Percentiles rank a stretch among this genome's conserved stretches.
Evolutionary conservation across 2,888 invertebrate species (phyloP).

Genomic region (Mystacides longicornis): DNA sequence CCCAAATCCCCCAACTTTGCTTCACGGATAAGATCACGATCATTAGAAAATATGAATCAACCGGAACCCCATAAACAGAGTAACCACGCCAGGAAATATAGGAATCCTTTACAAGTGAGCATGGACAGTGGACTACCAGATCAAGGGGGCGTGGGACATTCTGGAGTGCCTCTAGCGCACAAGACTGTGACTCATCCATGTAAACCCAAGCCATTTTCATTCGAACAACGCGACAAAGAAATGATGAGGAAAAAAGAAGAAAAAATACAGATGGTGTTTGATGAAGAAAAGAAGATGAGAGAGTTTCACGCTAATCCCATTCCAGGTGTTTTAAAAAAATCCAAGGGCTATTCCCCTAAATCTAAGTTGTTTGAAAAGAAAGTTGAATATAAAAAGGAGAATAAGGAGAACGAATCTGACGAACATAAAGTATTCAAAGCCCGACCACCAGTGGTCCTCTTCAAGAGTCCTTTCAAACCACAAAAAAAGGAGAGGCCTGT

Average conservation of each 20-base stretch:
- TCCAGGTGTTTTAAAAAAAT: conserved; percentile 46
- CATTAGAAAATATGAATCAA: conserved; percentile 15
- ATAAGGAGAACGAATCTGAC: conserved; percentile 36
- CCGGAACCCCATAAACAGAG: background rate
- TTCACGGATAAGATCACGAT: conserved; percentile 16
- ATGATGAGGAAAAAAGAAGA: conserved; percentile 52
- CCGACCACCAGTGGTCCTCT: conserved; percentile 51
- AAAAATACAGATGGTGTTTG: conserved; percentile 50
- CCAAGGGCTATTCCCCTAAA: conserved; percentile 32
- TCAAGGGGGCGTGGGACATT: conserved; percentile 13
- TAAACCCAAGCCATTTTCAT: conserved; percentile 54
- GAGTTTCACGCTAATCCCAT: conserved; percentile 66
- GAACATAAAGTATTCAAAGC: conserved; percentile 51
- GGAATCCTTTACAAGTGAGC: conserved; percentile 15
- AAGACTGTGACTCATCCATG: conserved; percentile 20
- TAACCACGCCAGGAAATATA: background rate
- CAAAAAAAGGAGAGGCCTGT: conserved; percentile 41
- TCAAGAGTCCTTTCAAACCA: conserved; percentile 59
- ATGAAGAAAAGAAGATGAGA: conserved; percentile 52
- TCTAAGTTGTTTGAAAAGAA: conserved; percentile 36
- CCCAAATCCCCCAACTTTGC: conserved; percentile 37
- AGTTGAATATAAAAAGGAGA: conserved; percentile 26
- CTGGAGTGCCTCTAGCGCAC: conserved; percentile 19
- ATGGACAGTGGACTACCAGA: conserved; percentile 11
- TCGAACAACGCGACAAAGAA: conserved; percentile 57